Percentiles rank a stretch among this genome's conserved stretches.
Conservation (phyloP, 2,797 vertebrate genomes). For the Macropus fuliginosus region DNA sequence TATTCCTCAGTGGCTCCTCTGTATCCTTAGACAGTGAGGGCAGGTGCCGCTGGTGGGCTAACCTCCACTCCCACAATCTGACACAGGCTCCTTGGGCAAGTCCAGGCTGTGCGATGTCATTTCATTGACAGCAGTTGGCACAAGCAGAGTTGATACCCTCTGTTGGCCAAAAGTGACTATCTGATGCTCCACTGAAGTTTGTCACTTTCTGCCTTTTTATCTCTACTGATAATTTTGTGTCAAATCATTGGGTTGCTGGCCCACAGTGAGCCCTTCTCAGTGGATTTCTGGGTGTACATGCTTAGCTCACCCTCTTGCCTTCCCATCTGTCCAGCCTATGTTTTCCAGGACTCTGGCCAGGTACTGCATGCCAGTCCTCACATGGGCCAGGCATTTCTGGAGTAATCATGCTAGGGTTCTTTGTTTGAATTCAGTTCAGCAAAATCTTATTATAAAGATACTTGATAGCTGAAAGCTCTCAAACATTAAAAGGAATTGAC, state of each 20-base stretch:
- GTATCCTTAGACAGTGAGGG: neutral
- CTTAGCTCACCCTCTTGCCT: neutral
- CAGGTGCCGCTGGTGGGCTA: neutral
- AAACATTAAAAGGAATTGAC: constrained; percentile 27
- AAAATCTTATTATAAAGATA: neutral
- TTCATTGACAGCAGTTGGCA: neutral
- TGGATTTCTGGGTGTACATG: neutral
- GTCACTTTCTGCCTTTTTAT: neutral
- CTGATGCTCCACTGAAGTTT: neutral
- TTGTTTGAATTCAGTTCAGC: neutral
- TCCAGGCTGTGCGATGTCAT: neutral
- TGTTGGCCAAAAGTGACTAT: neutral
- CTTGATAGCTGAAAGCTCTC: constrained; percentile 1
- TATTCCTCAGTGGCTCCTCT: neutral
- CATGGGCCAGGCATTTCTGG: neutral
- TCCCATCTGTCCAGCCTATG: neutral
- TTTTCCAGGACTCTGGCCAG: neutral
- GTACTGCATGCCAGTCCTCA: too few species aligned
- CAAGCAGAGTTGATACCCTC: neutral
- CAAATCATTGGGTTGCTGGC: neutral
- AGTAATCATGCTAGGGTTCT: neutral
- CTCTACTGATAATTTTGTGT: neutral
- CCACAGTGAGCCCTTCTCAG: too few species aligned
- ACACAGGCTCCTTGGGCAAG: neutral
- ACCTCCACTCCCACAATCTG: neutral